Conservation (phyloP, 30 jellyfish, hydroid and myxozoan genomes). For the Aurelia sp. region DNA sequence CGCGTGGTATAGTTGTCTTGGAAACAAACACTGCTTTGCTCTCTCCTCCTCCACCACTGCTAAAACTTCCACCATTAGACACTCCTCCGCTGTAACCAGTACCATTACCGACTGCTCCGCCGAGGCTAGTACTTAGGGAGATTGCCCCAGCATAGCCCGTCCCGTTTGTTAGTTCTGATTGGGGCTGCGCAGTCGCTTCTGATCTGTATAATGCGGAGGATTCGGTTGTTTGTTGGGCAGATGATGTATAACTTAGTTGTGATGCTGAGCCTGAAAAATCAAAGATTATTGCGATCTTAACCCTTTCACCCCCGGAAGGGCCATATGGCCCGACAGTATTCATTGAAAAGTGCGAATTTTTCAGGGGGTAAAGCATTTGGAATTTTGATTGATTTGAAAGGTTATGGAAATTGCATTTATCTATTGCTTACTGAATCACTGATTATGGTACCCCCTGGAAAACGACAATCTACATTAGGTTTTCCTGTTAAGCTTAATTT, state of each 20-base stretch:
- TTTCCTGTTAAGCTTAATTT: no score
- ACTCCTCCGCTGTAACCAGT: not conserved
- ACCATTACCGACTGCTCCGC: constrained; percentile 8
- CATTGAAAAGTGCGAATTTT: no score
- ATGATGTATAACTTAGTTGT: constrained; percentile 70
- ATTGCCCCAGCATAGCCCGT: constrained; percentile 11
- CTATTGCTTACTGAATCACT: no score
- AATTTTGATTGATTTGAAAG: no score
- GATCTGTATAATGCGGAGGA: constrained; percentile 55
- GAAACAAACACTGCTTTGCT: constrained; percentile 45
- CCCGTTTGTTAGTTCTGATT: constrained; percentile 29
- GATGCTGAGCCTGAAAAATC: constrained; percentile 71
- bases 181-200: constrained; percentile 50
- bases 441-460: no score
- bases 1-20: constrained; percentile 75
- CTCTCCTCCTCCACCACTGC: constrained; percentile 16
- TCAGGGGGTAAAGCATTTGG: no score
- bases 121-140: not conserved
- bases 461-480: no score
- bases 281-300: no score
- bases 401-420: no score
- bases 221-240: constrained; percentile 67
- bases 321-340: no score
- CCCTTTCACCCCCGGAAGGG: no score
- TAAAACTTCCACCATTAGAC: not conserved